phyloP scores from a whole-genome alignment of 2,797 vertebrate genomes.

The Lacerta viridis region DNA sequence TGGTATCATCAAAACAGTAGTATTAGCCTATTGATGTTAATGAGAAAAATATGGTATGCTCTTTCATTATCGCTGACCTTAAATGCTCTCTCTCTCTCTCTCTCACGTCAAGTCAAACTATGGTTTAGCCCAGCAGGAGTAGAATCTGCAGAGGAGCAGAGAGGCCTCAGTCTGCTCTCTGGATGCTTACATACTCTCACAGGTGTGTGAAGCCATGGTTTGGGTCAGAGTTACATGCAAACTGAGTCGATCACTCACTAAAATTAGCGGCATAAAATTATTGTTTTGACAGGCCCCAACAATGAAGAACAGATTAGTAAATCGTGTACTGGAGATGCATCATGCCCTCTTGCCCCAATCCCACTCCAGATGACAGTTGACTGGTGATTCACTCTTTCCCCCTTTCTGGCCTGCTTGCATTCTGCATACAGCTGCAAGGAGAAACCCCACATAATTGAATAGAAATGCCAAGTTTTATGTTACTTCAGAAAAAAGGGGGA shows the following conservation, averaged over 20 bases:
- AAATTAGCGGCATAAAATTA: constrained; percentile 73
- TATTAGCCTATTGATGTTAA: constrained; percentile 60
- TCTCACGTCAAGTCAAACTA: not conserved
- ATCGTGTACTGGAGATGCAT: constrained; percentile 63
- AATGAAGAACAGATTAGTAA: constrained; percentile 67
- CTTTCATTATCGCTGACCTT: constrained; percentile 59
- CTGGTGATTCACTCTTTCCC: constrained; percentile 65
- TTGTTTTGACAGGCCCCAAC: constrained; percentile 73
- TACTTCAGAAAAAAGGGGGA: constrained; percentile 49
- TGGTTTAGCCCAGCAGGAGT: too few species aligned
- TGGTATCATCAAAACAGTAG: constrained; percentile 59
- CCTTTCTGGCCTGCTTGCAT: constrained; percentile 64
- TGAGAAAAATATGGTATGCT: constrained; percentile 55
- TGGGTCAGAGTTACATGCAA: too few species aligned
- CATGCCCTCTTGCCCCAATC: constrained; percentile 46
- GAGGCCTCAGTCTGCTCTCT: too few species aligned
- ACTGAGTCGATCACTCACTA: constrained; percentile 54
- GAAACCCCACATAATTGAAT: constrained; percentile 53
- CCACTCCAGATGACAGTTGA: constrained; percentile 52
- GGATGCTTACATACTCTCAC: too few species aligned
- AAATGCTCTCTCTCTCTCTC: not conserved
- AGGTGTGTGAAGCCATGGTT: too few species aligned
- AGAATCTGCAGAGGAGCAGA: too few species aligned
- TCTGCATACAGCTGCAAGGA: constrained; percentile 58
- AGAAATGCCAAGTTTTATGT: constrained; percentile 55